Conservation (phyloP, 2,888 invertebrate species). For the Drosophila maculinotata region DNA sequence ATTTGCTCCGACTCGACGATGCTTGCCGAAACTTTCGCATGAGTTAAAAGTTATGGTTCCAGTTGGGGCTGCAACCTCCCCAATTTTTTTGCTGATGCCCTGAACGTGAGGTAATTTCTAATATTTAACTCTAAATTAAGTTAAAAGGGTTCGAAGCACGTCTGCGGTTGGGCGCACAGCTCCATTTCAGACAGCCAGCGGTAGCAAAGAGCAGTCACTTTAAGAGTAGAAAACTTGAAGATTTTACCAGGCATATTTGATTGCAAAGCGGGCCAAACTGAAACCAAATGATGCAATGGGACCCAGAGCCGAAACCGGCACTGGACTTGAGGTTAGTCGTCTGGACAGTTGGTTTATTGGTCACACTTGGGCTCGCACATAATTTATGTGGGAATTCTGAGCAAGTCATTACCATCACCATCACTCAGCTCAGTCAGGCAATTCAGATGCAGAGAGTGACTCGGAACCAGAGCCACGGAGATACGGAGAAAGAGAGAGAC, state of each 20-base stretch:
- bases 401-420: slow-evolving; percentile 74
- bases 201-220: slow-evolving; percentile 33
- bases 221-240: slow-evolving; percentile 36
- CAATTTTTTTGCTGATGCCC: slow-evolving; percentile 40
- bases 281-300: slow-evolving; percentile 42
- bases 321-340: slow-evolving; percentile 52
- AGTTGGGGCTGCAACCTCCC: slow-evolving; percentile 15
- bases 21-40: slow-evolving; percentile 63
- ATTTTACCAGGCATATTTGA: slow-evolving; percentile 83
- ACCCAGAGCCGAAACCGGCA: slow-evolving; percentile 13
- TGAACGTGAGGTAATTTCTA: slow-evolving; percentile 81
- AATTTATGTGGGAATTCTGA: slow-evolving; percentile 82
- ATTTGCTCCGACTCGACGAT: slow-evolving; percentile 45
- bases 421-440: slow-evolving; percentile 66
- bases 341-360: slow-evolving; percentile 82
- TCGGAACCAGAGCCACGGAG: slow-evolving; percentile 19
- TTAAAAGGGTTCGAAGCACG: slow-evolving; percentile 59
- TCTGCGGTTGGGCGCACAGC: slow-evolving; percentile 52
- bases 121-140: slow-evolving; percentile 80
- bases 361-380: slow-evolving; percentile 84
- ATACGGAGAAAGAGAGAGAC: slow-evolving; percentile 10
- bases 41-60: slow-evolving; percentile 76
- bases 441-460: slow-evolving; percentile 38
- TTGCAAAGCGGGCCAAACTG: slow-evolving; percentile 64
- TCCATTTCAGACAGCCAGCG: slow-evolving; percentile 15